These are phyloP conservation scores for Noturus placidus DNA, from an alignment of 2,113 vertebrate species.

Conservation along the genomic window DNA sequence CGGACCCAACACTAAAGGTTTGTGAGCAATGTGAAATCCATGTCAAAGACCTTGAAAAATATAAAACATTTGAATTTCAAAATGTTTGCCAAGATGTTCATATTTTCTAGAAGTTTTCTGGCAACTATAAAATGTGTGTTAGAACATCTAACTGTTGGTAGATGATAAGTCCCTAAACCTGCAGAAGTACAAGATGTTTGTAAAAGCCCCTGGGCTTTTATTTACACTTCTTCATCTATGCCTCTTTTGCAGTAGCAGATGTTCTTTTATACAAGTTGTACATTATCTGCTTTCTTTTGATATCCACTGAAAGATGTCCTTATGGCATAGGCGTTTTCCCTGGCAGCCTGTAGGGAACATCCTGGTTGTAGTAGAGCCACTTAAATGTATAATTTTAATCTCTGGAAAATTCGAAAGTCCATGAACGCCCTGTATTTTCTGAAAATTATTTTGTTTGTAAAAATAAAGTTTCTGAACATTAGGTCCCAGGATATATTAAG, in stretches of 20 bases:
- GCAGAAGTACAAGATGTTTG: neutral
- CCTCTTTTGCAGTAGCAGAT: slow-evolving; percentile 8
- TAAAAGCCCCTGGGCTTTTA: neutral
- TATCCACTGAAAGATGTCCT: slow-evolving; percentile 3
- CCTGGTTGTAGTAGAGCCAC: neutral
- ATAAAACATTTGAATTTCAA: neutral
- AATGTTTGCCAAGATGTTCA: neutral
- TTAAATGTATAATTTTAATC: neutral
- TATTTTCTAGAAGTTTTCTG: neutral
- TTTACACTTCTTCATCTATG: neutral
- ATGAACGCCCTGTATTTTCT: neutral
- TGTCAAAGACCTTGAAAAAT: neutral
- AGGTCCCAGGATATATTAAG: neutral
- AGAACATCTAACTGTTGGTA: slow-evolving; percentile 7
- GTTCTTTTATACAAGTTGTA: slow-evolving; percentile 9
- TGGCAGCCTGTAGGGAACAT: neutral
- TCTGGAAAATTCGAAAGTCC: neutral
- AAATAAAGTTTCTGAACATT: neutral
- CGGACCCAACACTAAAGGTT: too few species aligned
- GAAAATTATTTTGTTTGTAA: neutral
- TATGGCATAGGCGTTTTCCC: neutral
- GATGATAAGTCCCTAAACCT: slow-evolving; percentile 14
- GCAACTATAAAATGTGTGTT: neutral
- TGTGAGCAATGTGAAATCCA: neutral
- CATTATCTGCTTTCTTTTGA: slow-evolving; percentile 32